Conservation (phyloP, 2,888 invertebrate genomes). For the Cheiracanthium punctorium region DNA sequence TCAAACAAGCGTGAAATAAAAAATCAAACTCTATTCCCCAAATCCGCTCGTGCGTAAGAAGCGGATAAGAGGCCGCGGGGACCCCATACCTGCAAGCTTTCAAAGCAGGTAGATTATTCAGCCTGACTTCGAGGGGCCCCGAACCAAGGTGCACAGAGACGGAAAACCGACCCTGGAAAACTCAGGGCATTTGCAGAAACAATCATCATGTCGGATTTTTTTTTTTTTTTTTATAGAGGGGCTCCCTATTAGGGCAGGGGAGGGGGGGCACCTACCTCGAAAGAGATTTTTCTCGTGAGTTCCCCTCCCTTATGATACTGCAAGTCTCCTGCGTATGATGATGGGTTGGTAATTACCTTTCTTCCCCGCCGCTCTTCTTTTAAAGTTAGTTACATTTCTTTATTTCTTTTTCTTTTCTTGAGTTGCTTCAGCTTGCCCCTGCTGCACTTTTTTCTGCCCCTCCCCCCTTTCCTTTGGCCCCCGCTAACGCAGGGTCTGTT, state of each 20-base stretch:
- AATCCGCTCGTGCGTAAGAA: slow-evolving; percentile 14
- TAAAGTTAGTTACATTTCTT: neutral
- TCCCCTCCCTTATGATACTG: slow-evolving; percentile 8
- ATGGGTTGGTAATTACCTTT: slow-evolving; percentile 63
- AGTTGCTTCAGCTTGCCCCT: too few relatives aligned
- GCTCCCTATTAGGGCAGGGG: neutral
- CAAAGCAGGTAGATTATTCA: slow-evolving; percentile 6
- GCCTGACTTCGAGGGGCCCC: neutral
- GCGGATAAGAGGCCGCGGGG: neutral
- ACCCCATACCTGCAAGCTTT: slow-evolving; percentile 2
- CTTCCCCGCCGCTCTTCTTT: slow-evolving; percentile 33
- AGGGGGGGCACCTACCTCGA: slow-evolving; percentile 27
- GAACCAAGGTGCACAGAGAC: slow-evolving; percentile 43
- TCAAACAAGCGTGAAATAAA: slow-evolving; percentile 8
- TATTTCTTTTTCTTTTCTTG: too few relatives aligned
- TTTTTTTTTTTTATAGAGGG: neutral
- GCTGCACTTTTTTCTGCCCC: neutral
- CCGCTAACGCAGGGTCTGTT: neutral
- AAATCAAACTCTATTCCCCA: neutral
- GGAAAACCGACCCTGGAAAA: neutral
- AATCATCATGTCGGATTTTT: slow-evolving; percentile 38
- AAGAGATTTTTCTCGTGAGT: slow-evolving; percentile 21
- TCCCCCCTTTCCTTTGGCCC: neutral
- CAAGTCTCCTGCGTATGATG: slow-evolving; percentile 5
- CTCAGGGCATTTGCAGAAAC: slow-evolving; percentile 56